A percentile compares a stretch with the other conserved stretches of the same genome.
Evolutionary conservation across 2,797 vertebrate genomes (phyloP).

Genomic region (Anabacerthia variegaticeps): DNA sequence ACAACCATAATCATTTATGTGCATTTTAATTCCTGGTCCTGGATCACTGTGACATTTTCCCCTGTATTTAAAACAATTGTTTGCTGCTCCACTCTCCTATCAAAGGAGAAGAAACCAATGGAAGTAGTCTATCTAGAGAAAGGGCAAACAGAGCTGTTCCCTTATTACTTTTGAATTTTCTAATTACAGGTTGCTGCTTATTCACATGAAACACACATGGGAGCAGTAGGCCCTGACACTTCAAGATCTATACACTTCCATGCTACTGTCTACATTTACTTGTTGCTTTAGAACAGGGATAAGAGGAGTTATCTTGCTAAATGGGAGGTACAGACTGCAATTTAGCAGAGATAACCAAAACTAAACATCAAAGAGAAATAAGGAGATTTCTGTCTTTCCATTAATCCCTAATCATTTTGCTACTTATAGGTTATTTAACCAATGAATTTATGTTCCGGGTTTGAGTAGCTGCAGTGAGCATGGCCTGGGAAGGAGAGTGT

Average conservation of each 20-base stretch:
- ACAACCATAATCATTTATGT: neutral
- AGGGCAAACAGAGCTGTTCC: neutral
- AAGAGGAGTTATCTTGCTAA: neutral
- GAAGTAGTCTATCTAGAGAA: neutral
- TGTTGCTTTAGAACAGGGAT: neutral
- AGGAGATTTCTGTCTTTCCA: neutral
- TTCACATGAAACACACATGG: accelerated
- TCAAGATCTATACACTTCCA: neutral
- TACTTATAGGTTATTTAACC: slow-evolving; percentile 51
- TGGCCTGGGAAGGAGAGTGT: neutral
- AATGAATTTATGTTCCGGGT: slow-evolving; percentile 25
- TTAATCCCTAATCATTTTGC: slow-evolving; percentile 53
- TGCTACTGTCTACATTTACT: neutral
- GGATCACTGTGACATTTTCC: neutral
- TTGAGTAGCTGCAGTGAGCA: slow-evolving; percentile 52
- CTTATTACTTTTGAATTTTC: neutral
- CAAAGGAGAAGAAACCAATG: neutral
- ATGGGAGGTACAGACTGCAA: neutral
- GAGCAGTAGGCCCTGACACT: neutral
- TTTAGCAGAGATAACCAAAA: slow-evolving; percentile 13
- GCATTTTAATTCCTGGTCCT: neutral
- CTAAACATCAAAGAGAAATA: slow-evolving; percentile 46
- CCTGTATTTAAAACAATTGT: neutral
- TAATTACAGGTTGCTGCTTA: neutral
- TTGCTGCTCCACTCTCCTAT: neutral